Percentiles rank a stretch among this genome's conserved stretches.
These are phyloP conservation scores for Macrophya annulata DNA, from an alignment of 2,888 invertebrate genomes.

Conservation along the genomic window DNA sequence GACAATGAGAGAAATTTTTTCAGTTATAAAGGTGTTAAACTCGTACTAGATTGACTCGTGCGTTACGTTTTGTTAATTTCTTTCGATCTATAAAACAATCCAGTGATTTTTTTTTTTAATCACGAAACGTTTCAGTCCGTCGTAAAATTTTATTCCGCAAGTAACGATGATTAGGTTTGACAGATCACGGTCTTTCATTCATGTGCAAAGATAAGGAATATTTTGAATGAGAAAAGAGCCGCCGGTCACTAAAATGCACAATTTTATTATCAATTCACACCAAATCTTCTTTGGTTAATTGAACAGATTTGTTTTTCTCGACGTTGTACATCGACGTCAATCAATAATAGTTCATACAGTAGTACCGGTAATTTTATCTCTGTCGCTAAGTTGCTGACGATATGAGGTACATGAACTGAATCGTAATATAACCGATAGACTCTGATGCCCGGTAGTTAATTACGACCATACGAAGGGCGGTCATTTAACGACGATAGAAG, in stretches of 20 bases:
- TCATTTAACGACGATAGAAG: slow-evolving; percentile 55
- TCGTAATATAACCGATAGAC: slow-evolving; percentile 39
- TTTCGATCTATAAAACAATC: background rate
- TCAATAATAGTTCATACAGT: background rate
- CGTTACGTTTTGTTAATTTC: background rate
- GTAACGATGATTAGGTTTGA: background rate
- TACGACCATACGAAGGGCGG: slow-evolving; percentile 41
- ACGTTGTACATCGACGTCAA: background rate
- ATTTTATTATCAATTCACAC: no score
- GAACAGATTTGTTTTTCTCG: background rate
- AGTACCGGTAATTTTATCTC: background rate
- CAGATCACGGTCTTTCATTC: background rate
- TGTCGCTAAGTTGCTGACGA: slow-evolving; percentile 33
- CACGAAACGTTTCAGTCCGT: background rate
- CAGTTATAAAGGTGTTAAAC: background rate
- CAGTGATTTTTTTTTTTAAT: background rate
- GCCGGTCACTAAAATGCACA: background rate
- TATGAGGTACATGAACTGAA: slow-evolving; percentile 30
- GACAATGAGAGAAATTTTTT: background rate
- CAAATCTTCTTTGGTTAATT: background rate
- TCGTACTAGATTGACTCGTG: background rate
- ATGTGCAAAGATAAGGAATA: background rate
- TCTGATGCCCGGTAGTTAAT: slow-evolving; percentile 50
- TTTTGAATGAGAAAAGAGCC: background rate
- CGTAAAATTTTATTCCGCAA: background rate